phyloP scores from a whole-genome alignment of 1,140 invertebrate species.

The Anoplophora glabripennis region DNA sequence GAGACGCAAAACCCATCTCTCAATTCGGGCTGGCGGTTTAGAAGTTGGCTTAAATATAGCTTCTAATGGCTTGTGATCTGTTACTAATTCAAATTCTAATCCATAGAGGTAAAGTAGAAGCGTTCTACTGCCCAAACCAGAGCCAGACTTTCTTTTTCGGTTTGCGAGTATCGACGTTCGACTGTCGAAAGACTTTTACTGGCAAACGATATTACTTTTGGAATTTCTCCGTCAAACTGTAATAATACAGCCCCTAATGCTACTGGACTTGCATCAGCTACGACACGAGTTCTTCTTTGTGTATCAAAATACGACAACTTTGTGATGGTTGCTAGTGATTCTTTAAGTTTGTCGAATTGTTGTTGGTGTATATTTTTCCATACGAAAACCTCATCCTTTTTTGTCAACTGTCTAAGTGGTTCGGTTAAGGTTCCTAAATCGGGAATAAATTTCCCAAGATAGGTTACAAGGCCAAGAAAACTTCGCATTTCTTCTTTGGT shows the following conservation, averaged over 20 bases:
- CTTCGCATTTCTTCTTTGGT: conserved; percentile 30
- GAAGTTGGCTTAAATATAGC: conserved; percentile 39
- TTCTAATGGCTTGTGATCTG: conserved; percentile 46
- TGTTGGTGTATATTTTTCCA: conserved; percentile 25
- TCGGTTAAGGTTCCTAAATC: conserved; percentile 25
- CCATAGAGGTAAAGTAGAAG: conserved; percentile 35
- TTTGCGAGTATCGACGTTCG: conserved; percentile 48
- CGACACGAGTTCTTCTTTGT: conserved; percentile 38
- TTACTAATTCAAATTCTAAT: conserved; percentile 41
- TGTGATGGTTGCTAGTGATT: conserved; percentile 12
- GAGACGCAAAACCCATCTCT: conserved; percentile 44
- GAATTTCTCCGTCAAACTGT: conserved; percentile 32
- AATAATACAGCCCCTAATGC: conserved; percentile 46
- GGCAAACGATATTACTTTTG: conserved; percentile 45
- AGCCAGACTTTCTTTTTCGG: conserved; percentile 48
- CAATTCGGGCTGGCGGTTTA: conserved; percentile 41
- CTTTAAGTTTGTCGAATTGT: conserved; percentile 21
- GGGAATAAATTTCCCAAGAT: conserved; percentile 32
- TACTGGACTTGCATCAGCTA: conserved; percentile 51
- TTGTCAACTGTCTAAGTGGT: conserved; percentile 27
- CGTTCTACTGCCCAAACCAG: conserved; percentile 40
- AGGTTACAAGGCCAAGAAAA: conserved; percentile 27
- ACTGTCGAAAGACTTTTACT: conserved; percentile 45
- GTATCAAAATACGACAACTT: conserved; percentile 52
- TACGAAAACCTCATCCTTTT: conserved; percentile 23